Conservation (phyloP, 2,888 invertebrate genomes). For the Nebria brevicollis region DNA sequence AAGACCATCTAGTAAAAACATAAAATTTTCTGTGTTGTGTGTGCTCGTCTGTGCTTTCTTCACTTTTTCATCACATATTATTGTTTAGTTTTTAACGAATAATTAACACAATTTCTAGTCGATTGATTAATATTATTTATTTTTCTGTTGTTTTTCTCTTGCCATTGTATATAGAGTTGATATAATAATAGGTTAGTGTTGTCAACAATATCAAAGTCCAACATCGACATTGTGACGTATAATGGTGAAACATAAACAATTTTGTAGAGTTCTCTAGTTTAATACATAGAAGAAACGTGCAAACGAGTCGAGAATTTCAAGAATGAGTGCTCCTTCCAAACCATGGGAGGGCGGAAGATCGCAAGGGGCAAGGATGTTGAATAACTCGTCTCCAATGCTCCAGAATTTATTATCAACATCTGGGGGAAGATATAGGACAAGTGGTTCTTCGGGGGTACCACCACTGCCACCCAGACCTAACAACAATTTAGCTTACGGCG, state of each 20-base stretch:
- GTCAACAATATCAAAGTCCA: conserved; percentile 8
- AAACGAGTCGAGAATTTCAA: conserved; percentile 30
- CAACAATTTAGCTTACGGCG: conserved; percentile 29
- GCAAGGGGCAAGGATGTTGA: conserved; percentile 45
- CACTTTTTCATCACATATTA: too few species aligned
- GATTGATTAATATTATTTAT: not conserved
- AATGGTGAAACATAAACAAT: conserved; percentile 10
- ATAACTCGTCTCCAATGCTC: conserved; percentile 50
- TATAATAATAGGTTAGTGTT: not conserved
- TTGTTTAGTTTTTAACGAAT: too few species aligned
- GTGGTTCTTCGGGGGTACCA: conserved; percentile 56
- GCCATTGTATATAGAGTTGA: not conserved
- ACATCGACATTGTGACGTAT: not conserved
- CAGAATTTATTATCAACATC: conserved; percentile 34
- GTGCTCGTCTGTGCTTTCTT: too few species aligned
- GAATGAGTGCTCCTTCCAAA: conserved; percentile 57
- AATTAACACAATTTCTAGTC: too few species aligned
- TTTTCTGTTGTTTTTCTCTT: not conserved
- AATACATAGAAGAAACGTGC: not conserved
- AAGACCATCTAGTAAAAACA: too few species aligned
- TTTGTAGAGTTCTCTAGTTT: not conserved
- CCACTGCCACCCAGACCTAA: conserved; percentile 60
- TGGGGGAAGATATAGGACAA: conserved; percentile 49
- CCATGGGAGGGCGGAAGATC: conserved; percentile 56
- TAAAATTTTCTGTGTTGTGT: too few species aligned